Conservation (phyloP, 1,140 invertebrate species). For the Bactericera cockerelli region DNA sequence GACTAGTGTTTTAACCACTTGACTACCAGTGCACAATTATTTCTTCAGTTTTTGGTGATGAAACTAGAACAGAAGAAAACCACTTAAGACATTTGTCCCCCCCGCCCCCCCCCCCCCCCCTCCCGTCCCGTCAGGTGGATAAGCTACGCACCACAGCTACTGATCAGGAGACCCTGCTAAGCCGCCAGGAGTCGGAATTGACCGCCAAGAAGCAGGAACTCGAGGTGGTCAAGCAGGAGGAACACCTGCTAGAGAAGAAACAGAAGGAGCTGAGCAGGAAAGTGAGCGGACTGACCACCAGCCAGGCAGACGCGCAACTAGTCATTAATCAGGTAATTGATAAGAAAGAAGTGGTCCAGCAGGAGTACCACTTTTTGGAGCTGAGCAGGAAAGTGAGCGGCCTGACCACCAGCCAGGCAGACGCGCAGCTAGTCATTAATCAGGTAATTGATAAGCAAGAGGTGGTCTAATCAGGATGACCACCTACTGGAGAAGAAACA, state of each 20-base stretch:
- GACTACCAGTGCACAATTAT: no score
- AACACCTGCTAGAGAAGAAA: constrained; percentile 55
- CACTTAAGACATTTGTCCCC: no score
- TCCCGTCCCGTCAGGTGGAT: constrained; percentile 74
- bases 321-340: constrained; percentile 73
- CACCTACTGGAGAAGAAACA: constrained; percentile 51
- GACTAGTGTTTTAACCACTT: no score
- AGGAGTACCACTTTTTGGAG: constrained; percentile 58
- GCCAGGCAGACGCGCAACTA: constrained; percentile 62
- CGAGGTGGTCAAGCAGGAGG: constrained; percentile 58
- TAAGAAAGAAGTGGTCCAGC: constrained; percentile 55
- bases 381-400: constrained; percentile 52
- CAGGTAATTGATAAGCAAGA: no score
- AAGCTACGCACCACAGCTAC: constrained; percentile 69
- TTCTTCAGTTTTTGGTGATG: no score
- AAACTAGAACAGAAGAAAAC: no score
- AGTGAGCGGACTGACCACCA: constrained; percentile 53
- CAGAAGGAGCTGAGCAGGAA: constrained; percentile 49
- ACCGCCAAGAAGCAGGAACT: constrained; percentile 64
- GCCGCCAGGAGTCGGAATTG: constrained; percentile 68
- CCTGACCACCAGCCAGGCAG: constrained; percentile 55
- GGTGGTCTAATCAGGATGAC: constrained; percentile 61
- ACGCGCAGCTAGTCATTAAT: constrained; percentile 68
- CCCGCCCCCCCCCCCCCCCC: no score
- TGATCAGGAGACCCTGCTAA: constrained; percentile 62